Evolutionary conservation across 2,888 invertebrate genomes (phyloP).

Genomic region (Proisotoma minuta): DNA sequence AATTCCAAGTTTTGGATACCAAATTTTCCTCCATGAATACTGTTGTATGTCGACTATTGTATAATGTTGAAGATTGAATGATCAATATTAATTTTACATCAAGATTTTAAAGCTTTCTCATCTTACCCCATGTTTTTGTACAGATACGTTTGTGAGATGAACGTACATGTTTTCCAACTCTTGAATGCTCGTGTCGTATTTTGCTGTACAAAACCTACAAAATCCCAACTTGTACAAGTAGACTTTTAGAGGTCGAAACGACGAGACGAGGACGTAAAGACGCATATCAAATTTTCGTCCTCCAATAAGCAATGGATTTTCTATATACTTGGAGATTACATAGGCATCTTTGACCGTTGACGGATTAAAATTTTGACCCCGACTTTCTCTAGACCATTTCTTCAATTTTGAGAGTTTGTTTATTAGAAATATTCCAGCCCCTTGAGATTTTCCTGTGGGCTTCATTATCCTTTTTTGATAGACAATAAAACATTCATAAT

Average conservation of each 20-base stretch:
- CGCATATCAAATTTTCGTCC: conserved; percentile 96
- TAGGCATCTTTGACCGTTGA: conserved; percentile 83
- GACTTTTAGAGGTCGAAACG: conserved; percentile 85
- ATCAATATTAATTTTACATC: background rate
- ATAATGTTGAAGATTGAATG: background rate
- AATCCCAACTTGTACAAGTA: conserved; percentile 90
- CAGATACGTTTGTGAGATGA: conserved; percentile 92
- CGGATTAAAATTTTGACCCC: conserved; percentile 71
- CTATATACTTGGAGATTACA: conserved; percentile 89
- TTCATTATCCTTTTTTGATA: conserved; percentile 57
- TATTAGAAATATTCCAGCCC: conserved; percentile 90
- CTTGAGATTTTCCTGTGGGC: conserved; percentile 90
- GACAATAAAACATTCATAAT: conserved; percentile 57
- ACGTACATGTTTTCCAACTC: conserved; percentile 89
- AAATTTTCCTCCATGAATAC: conserved; percentile 89
- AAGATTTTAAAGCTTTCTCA: conserved; percentile 39
- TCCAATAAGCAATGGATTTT: conserved; percentile 78
- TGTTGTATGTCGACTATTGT: conserved; percentile 80
- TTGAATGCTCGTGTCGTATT: conserved; percentile 82
- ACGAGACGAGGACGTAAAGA: conserved; percentile 92
- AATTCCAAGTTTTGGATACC: conserved; percentile 84
- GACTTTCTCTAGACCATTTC: conserved; percentile 81
- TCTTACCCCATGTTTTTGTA: conserved; percentile 92
- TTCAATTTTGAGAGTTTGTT: conserved; percentile 91
- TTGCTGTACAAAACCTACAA: conserved; percentile 92